A percentile compares a stretch with the other conserved stretches of the same genome.
phyloP scores from a whole-genome alignment of 2,888 invertebrate species.

The Rotaria magnacalcarata region DNA sequence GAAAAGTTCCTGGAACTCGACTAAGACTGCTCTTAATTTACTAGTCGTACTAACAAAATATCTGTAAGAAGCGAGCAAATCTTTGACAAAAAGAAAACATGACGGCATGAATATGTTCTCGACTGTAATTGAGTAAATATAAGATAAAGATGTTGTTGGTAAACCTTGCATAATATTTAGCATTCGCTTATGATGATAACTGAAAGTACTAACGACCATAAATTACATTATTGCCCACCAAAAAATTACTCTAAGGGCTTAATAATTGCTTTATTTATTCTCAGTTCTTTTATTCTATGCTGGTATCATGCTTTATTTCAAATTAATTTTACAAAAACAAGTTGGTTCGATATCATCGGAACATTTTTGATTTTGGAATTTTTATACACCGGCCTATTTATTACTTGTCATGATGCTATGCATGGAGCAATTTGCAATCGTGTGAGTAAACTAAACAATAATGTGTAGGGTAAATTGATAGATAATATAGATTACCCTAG shows the following conservation, averaged over 20 bases:
- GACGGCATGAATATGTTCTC: too few species aligned
- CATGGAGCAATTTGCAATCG: neutral
- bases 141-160: neutral
- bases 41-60: too few species aligned
- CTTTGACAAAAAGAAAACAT: too few species aligned
- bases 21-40: too few species aligned
- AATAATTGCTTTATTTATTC: neutral
- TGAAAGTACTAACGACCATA: neutral
- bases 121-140: neutral
- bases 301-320: conserved; percentile 2
- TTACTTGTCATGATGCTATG: neutral
- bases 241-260: neutral
- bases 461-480: too few species aligned
- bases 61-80: too few species aligned
- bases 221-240: neutral
- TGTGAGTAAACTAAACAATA: neutral
- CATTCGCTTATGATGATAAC: neutral
- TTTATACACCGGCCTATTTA: neutral
- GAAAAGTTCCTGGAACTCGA: too few species aligned
- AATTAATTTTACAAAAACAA: neutral
- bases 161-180: neutral
- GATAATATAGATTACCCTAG: too few species aligned
- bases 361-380: neutral
- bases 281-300: neutral
- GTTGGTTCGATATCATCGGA: neutral